Percentiles rank a stretch among this genome's conserved stretches.
Evolutionary conservation across 2,113 vertebrate species (phyloP).

Genomic region (Casuarius casuarius): DNA sequence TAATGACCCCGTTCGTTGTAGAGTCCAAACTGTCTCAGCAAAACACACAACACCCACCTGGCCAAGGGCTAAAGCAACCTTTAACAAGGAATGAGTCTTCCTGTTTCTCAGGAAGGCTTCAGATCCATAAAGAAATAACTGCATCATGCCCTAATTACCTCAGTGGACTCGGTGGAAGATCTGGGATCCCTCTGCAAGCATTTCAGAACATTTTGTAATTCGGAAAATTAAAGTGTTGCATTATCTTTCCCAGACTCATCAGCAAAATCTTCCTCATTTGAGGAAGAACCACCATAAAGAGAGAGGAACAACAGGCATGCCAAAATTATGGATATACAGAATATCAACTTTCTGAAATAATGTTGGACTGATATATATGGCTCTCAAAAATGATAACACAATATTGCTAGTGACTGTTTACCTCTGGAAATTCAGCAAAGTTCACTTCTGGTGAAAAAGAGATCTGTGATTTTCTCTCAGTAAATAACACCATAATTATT

Average conservation of each 20-base stretch:
- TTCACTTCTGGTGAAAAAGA: background rate
- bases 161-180: background rate
- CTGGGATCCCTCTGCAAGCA: conserved; percentile 5
- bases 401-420: background rate
- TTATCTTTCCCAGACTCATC: background rate
- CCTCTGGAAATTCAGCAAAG: background rate
- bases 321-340: background rate
- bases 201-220: conserved; percentile 26
- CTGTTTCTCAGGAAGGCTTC: background rate
- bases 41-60: background rate
- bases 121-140: conserved; percentile 39
- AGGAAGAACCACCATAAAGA: background rate
- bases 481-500: background rate
- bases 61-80: conserved; percentile 19
- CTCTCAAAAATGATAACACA: background rate
- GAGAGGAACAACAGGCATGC: background rate
- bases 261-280: conserved; percentile 4
- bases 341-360: background rate
- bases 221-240: conserved; percentile 41
- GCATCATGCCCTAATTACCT: conserved; percentile 16
- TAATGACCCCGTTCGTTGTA: background rate
- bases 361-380: background rate
- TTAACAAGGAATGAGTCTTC: background rate
- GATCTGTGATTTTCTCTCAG: background rate
- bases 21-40: background rate